Percentiles rank a stretch among this genome's conserved stretches.
phyloP scores from a whole-genome alignment of 2,888 invertebrate genomes.

The Tenthredo livida region DNA sequence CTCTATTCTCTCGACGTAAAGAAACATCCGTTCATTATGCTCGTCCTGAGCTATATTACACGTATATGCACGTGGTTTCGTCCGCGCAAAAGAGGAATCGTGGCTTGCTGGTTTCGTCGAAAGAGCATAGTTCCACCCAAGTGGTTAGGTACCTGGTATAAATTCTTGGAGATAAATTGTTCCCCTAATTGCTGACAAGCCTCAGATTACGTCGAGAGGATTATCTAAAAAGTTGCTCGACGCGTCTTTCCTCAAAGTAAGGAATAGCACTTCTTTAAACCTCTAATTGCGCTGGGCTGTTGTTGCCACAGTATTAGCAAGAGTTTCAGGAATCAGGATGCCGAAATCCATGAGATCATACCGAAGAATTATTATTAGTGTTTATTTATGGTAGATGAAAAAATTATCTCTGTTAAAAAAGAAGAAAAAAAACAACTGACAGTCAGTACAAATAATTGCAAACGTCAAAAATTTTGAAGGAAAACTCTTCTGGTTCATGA shows the following conservation, averaged over 20 bases:
- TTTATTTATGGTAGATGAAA: not conserved
- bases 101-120: slow-evolving; percentile 1
- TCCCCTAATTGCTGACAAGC: slow-evolving; percentile 61
- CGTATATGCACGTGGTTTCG: not conserved
- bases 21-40: slow-evolving; percentile 25
- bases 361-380: not conserved
- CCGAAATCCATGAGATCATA: not conserved
- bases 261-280: slow-evolving; percentile 3
- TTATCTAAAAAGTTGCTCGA: slow-evolving; percentile 46
- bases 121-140: not conserved
- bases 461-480: not conserved
- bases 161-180: slow-evolving; percentile 56
- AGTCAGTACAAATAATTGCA: not conserved
- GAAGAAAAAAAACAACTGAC: not conserved
- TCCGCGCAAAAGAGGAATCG: not conserved
- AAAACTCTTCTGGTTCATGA: not conserved
- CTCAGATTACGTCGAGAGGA: slow-evolving; percentile 57
- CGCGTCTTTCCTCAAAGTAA: slow-evolving; percentile 34
- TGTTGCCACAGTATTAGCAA: not conserved
- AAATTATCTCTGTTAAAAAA: not conserved
- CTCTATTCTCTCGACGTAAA: not conserved
- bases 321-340: not conserved
- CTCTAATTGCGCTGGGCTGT: not conserved
- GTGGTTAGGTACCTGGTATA: not conserved
- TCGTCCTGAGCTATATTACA: not conserved